Evolutionary conservation across 1,140 invertebrate species (phyloP), one percentile per base, ranked within the genome.

Genomic region (Drosophila pruinosa): DNA sequence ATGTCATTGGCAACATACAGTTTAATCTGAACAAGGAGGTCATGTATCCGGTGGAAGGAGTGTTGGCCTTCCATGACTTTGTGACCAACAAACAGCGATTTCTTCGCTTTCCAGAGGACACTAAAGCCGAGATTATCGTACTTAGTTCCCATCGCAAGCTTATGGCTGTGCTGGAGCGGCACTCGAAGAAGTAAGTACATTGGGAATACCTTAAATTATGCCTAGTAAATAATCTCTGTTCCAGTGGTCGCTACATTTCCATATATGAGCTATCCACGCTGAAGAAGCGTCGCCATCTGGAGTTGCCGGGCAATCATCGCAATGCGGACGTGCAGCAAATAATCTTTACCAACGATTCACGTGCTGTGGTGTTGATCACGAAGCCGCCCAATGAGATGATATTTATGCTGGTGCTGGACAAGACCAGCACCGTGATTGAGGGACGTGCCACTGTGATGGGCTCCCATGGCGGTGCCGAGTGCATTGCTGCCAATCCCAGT

Each of bases 361-460:
- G 94, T 83, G 93, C 94, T 67, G 76, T 97, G 15, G 93, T 94
- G 3, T 93, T 94, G 0, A 93, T 97, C 7, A 94, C 94, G 0
- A 94, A 94, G 10, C 93, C 94, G 47, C 95, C 95, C 0, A 96
- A 97, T 75, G 96, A 94, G 92, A 94, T 92, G 10, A 91, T 97
- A 77, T 92, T 95, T 2, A 94, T 94, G 89, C 96, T 95, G 90
- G 94, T 94, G 69, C 95, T 95, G 93, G 96, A 97, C 73, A 96
- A 95, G 85, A 94, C 94, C 0, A 95, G 95, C 89, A 92, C 96
- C 0, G 94, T 96, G 70, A 94, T 94, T 10, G 93, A 93, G 28
- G 92, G 93, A 0, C 94, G 94, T 69, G 92, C 94, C 64, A 92
- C 93, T 22, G 93, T 93, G 72, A 75, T 90, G 0, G 93, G 93